Conservation (phyloP, 2,888 invertebrate species). For the Choristoneura rosaceana region DNA sequence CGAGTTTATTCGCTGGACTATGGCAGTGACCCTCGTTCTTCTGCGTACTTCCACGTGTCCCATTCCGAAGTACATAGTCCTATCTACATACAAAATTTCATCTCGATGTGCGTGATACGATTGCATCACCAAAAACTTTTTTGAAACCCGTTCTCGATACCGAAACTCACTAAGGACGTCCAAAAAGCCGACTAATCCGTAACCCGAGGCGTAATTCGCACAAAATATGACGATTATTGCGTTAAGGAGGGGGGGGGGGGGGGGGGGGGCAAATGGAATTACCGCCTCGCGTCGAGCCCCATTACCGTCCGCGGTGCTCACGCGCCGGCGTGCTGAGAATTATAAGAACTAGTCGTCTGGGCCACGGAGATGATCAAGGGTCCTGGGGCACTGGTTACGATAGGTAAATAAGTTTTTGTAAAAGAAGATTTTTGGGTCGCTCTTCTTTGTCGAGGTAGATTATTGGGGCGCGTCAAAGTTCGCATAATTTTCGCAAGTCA, state of each 20-base stretch:
- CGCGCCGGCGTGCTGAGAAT: slow-evolving; percentile 44
- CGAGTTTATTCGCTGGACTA: too few relatives aligned
- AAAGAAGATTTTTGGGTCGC: too few relatives aligned
- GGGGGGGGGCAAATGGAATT: slow-evolving; percentile 66
- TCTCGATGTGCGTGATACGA: too few relatives aligned
- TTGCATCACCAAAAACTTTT: neutral
- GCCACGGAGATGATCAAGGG: neutral
- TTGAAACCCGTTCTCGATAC: neutral
- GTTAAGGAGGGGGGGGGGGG: slow-evolving; percentile 52
- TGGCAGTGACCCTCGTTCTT: too few relatives aligned
- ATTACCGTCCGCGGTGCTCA: slow-evolving; percentile 57
- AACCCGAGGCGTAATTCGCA: slow-evolving; percentile 54
- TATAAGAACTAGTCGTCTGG: neutral
- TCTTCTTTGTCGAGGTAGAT: too few relatives aligned
- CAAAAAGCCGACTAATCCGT: slow-evolving; percentile 36
- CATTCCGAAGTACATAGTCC: too few relatives aligned
- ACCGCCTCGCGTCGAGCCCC: slow-evolving; percentile 57
- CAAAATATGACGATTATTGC: slow-evolving; percentile 73
- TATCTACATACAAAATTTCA: too few relatives aligned
- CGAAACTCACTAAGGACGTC: neutral
- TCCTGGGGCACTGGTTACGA: too few relatives aligned
- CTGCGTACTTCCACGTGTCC: too few relatives aligned
- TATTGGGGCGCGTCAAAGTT: too few relatives aligned
- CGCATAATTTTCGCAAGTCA: too few relatives aligned
- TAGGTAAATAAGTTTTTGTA: too few relatives aligned